Conservation (phyloP, 2,888 invertebrate genomes). For the Caenorhabditis sp. region DNA sequence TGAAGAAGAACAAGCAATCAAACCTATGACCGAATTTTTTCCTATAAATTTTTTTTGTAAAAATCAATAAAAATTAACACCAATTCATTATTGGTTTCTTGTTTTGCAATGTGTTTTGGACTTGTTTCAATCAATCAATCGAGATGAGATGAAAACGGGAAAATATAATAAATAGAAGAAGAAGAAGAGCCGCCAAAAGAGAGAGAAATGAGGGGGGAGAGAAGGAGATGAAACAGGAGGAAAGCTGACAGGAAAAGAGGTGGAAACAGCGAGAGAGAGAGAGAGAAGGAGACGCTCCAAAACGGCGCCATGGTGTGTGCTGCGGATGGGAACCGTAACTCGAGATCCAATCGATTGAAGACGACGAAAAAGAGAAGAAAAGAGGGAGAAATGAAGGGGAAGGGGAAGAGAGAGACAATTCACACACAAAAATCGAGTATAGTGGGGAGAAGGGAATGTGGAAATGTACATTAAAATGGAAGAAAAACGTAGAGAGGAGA, state of each 20-base stretch:
- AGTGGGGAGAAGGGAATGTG: neutral
- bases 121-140: slow-evolving; percentile 13
- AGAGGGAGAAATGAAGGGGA: no score
- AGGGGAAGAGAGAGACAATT: slow-evolving; percentile 19
- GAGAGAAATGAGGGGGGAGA: neutral
- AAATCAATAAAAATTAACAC: slow-evolving; percentile 4
- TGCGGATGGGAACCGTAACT: slow-evolving; percentile 64
- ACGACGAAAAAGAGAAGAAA: no score
- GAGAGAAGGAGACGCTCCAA: slow-evolving; percentile 17
- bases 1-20: slow-evolving; percentile 1
- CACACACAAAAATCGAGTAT: slow-evolving; percentile 28
- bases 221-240: neutral
- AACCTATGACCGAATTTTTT: no score
- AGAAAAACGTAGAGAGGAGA: slow-evolving; percentile 19
- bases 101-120: neutral
- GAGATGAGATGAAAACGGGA: neutral
- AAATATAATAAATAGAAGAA: neutral
- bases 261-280: slow-evolving; percentile 10
- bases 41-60: no score
- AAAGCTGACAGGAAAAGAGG: neutral
- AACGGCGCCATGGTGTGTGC: slow-evolving; percentile 18
- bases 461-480: slow-evolving; percentile 6
- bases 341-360: slow-evolving; percentile 64
- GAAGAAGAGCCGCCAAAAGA: neutral
- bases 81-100: slow-evolving; percentile 4